Base-by-base conservation (phyloP, 2,113 vertebrate species). In the Actenoides hombroni region DNA sequence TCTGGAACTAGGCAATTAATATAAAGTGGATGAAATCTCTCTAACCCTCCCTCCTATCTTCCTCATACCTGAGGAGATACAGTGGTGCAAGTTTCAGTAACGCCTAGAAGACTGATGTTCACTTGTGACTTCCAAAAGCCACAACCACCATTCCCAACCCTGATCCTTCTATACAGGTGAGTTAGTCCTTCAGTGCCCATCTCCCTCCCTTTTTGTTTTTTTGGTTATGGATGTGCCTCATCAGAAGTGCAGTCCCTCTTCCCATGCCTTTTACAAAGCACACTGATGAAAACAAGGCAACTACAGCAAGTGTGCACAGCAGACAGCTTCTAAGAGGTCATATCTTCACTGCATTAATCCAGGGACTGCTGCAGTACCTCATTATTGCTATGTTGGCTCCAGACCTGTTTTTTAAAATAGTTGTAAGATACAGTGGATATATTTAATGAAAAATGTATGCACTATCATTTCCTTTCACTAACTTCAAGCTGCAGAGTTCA, bases 391-490 rank as follows among this genome's bases (percentile, higher is more conserved):
- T 56, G 61, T 44, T 93, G 76, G 87, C 71, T 92, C 33, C 68
- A 86, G 68, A 81, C 18, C 17, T 92, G 46, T n/a, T 76, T 91
- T 80, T 73, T 17, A 48, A 76, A 95, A 91, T 28, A 87, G 23
- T 64, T 92, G 13, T 35, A 79, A 89, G 42, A 48, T 71, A 92
- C 1, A 65, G 49, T 40, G n/a, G 56, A n/a, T 42, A 37, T 20
- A 75, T 90, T 88, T 71, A 88, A 90, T 78, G 51, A 92, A 94
- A 94, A 83, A 88, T 81, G 35, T 37, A 75, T 33, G 65, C 46
- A 53, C 40, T 86, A 48, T 75, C 8, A 92, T 92, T 78, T 93
- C 73, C 46, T 91, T 71, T 78, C 37, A 78, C 39, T 91, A 78
- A 91, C 25, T 68, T 84, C 80, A 92, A 90, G 53, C 33, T 48